Conservation (phyloP, 1,140 invertebrate genomes). For the Mamestra configurata region DNA sequence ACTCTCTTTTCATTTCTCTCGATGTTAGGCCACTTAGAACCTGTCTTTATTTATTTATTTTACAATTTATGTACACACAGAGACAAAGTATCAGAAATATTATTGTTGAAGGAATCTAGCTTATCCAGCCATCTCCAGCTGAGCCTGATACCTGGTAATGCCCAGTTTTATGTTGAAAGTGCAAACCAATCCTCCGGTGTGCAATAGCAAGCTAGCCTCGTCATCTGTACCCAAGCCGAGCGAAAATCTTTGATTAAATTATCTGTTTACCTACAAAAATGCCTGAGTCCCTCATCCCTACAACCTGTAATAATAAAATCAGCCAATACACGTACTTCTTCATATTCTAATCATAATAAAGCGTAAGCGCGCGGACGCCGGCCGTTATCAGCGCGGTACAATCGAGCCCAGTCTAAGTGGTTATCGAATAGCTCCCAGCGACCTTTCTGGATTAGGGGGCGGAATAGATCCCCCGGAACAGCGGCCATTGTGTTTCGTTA, state of each 20-base stretch:
- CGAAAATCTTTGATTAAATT: not conserved
- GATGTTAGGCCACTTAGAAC: too few species aligned
- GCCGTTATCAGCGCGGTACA: slow-evolving; percentile 69
- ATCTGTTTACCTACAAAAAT: not conserved
- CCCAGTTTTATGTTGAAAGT: too few species aligned
- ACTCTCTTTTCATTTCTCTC: too few species aligned
- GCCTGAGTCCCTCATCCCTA: not conserved
- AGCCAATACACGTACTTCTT: slow-evolving; percentile 22
- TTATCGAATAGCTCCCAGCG: slow-evolving; percentile 72
- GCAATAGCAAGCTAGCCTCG: not conserved
- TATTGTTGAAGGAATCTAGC: too few species aligned
- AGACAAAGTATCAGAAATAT: too few species aligned
- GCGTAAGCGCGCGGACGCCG: slow-evolving; percentile 46
- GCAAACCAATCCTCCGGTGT: too few species aligned
- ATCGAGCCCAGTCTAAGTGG: slow-evolving; percentile 74
- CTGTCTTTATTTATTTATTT: too few species aligned
- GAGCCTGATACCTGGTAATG: too few species aligned
- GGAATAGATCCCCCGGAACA: slow-evolving; percentile 68
- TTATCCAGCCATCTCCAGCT: too few species aligned
- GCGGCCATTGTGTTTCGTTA: slow-evolving; percentile 69
- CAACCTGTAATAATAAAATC: slow-evolving; percentile 22
- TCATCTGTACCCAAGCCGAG: not conserved
- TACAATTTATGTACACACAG: too few species aligned
- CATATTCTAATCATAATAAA: slow-evolving; percentile 52
- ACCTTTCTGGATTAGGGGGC: slow-evolving; percentile 75